Evolutionary conservation across 2,113 vertebrate species (phyloP), one percentile per base, ranked within the genome.

Genomic region (Nipponia nippon): DNA sequence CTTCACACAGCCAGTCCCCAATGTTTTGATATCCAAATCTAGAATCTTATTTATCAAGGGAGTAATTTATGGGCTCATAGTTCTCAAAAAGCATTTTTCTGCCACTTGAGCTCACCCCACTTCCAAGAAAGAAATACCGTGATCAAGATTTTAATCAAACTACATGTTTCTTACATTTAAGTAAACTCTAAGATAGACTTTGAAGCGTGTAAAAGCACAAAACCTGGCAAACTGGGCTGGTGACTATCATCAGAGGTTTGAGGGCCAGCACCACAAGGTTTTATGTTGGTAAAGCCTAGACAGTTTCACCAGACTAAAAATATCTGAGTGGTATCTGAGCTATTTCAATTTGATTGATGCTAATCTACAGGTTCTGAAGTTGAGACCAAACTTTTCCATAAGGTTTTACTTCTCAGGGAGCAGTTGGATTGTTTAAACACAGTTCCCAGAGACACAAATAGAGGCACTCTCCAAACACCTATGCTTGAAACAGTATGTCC

Each of bases 1-100:
- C 81, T 98, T 98, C 90, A 99, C 98, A 4, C 96, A 98, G 65
- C 99, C 99, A 84, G 97, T 93, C 42, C 99, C 99, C 71, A 93
- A 97, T 20, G 98, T 97, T 81, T 98, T 98, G 92, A 99, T 99
- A 93, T 99, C 98, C 83, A 99, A 97, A 98, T 99, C 99, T 99
- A 98, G 56, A 98, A 98, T 89, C 12, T 42, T 42, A 42, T 42
- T 36, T 50, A 67, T 29, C 25, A 58, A 58, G 13, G 16, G 15
- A 69, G 17, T n/a, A 46, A 66, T 17, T 55, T 49, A 46, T 34
- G 49, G 42, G 13, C 38, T 81, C 10, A 13, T 11, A 92, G 12
- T 12, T 23, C 36, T 73, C 38, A 38, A 92, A 67, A 82, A 76
- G 15, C 7, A 32, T 20, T 75, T 65, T 82, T 81, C 50, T 82